Evolutionary conservation across 1,140 invertebrate genomes (phyloP).

Genomic region (Diorhabda sublineata): DNA sequence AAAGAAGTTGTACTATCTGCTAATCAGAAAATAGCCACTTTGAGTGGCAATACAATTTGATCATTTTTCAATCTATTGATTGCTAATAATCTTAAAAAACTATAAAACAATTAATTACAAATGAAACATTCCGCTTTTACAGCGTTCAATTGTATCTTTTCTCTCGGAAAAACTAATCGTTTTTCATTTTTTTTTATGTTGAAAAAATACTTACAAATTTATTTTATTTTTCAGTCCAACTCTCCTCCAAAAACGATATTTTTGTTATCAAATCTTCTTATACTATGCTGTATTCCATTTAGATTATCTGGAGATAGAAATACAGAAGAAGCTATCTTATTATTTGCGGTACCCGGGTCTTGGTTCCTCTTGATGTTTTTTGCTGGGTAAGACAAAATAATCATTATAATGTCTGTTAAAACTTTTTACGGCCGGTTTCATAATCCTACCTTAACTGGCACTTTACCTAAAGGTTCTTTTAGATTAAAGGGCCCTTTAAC

Average conservation of each 20-base stretch:
- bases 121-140: too few species aligned
- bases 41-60: too few species aligned
- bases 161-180: neutral
- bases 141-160: neutral
- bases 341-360: constrained; percentile 87
- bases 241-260: constrained; percentile 94
- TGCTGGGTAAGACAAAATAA: constrained; percentile 70
- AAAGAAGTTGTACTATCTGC: too few species aligned
- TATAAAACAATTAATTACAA: too few species aligned
- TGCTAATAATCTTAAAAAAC: too few species aligned
- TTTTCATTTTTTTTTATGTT: neutral
- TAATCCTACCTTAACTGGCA: too few species aligned
- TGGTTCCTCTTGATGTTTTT: constrained; percentile 99
- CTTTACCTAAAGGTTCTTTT: too few species aligned
- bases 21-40: too few species aligned
- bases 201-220: neutral
- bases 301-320: constrained; percentile 68
- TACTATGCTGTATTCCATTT: constrained; percentile 87
- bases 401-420: too few species aligned
- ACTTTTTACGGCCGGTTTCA: too few species aligned
- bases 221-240: constrained; percentile 63
- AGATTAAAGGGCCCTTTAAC: too few species aligned
- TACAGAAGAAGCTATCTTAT: constrained; percentile 86
- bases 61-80: too few species aligned
- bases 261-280: constrained; percentile 86